A percentile compares a stretch with the other conserved stretches of the same genome.
These are phyloP conservation scores for Choreutis nemorana DNA, from an alignment of 2,888 invertebrate species.

Conservation along the genomic window DNA sequence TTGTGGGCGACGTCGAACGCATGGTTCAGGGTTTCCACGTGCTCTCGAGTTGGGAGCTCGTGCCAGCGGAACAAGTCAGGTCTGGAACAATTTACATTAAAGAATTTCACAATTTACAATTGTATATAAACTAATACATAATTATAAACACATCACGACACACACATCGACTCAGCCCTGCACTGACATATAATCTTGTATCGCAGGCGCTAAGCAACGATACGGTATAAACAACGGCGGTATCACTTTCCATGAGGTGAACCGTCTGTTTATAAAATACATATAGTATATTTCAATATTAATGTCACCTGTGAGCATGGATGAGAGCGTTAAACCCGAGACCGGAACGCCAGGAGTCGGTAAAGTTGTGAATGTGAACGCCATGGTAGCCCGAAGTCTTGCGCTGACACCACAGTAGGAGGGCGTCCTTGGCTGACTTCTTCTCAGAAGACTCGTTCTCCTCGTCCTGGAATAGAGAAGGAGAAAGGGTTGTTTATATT, in stretches of 20 bases:
- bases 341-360: slow-evolving; percentile 94
- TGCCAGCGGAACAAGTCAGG: slow-evolving; percentile 94
- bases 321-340: slow-evolving; percentile 98
- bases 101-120: neutral
- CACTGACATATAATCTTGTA: too few species aligned
- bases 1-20: slow-evolving; percentile 96
- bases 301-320: slow-evolving; percentile 83
- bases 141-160: too few species aligned
- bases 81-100: slow-evolving; percentile 39
- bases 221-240: too few species aligned
- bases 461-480: slow-evolving; percentile 77
- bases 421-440: slow-evolving; percentile 98
- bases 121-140: too few species aligned
- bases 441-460: slow-evolving; percentile 97
- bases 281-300: neutral
- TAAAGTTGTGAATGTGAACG: slow-evolving; percentile 89
- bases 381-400: slow-evolving; percentile 95
- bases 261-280: too few species aligned
- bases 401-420: slow-evolving; percentile 97
- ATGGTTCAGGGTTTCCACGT: slow-evolving; percentile 96
- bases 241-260: too few species aligned
- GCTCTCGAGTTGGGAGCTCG: slow-evolving; percentile 78
- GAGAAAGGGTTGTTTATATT: neutral
- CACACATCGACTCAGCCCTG: too few species aligned
- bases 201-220: too few species aligned